Evolutionary conservation across 1,140 invertebrate genomes (phyloP), one percentile per base, ranked within the genome.

Genomic region (Rhynchophorus ferrugineus): DNA sequence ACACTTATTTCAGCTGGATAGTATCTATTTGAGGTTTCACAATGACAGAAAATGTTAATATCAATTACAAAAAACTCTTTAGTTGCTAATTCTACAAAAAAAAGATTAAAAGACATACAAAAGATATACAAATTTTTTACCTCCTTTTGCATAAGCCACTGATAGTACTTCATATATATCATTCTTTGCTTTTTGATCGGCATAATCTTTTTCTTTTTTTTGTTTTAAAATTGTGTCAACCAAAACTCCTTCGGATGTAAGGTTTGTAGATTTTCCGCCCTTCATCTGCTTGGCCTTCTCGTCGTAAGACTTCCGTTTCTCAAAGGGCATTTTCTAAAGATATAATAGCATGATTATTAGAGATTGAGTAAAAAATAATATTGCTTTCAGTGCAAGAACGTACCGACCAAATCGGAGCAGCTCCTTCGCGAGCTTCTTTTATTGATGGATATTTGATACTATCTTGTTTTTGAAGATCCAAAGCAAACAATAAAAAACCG

Each of bases 31-130:
- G 44, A 18, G 22, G 61, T 29, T 17, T 57, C 63, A 19, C 9
- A 51, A 44, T 61, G 46, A 36, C 69, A 71, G 22, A 70, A 74
- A 29, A 60, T 68, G 37, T 76, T 75, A 3, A 69, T 57, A 38
- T 76, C 73, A 24, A 76, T 68, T 0, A 75, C 59, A 18, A 65
- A 68, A 46, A 72, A 73, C 18, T 59, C 53, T 6, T 65, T n/a
- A 2, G 63, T 38, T 2, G 52, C 7, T 6, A 73, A 16, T 7
- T 8, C 63, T 65, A 35, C 14, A 62, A 63, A 38, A 11, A 45
- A 46, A 35, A 13, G 7, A 7, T 29, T 43, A 8, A 43, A 43
- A n/a, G n/a, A n/a, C n/a, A n/a, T n/a, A n/a, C n/a, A n/a, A n/a
- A n/a, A n/a, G n/a, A n/a, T n/a, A n/a, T n/a, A n/a, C n/a, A n/a